Percentiles rank a stretch among this genome's conserved stretches.
Evolutionary conservation across 2,797 vertebrate genomes (phyloP).

Genomic region (Lagothrix lagotricha): DNA sequence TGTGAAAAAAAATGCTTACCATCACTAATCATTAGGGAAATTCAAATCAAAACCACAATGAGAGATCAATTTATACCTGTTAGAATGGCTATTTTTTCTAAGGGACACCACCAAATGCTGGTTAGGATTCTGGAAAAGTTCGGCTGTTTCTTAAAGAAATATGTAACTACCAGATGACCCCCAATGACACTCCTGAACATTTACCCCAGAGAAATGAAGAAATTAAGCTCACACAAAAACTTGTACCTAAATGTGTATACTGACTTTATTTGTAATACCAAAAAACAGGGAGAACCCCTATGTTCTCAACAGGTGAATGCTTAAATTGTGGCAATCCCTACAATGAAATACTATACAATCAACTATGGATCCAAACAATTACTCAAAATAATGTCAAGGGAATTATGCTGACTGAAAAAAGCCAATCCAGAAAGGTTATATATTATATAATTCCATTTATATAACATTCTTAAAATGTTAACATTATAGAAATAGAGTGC

Average conservation of each 20-base stretch:
- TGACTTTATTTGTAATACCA: neutral
- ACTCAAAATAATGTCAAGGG: neutral
- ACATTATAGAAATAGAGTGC: conserved; percentile 1
- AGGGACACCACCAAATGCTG: neutral
- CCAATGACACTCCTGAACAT: neutral
- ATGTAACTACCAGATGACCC: neutral
- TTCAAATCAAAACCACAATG: conserved; percentile 10
- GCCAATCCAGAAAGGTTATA: neutral
- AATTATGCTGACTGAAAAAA: conserved; percentile 37
- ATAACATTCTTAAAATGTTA: neutral
- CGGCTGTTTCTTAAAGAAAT: conserved; percentile 16
- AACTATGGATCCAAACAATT: neutral
- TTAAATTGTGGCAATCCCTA: neutral
- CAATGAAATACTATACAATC: neutral
- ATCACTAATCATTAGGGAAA: neutral
- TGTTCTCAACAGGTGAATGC: neutral
- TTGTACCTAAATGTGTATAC: neutral
- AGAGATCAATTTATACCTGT: neutral
- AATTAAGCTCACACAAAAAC: neutral
- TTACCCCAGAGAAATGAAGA: conserved; percentile 9
- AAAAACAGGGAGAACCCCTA: neutral
- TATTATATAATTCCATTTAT: neutral
- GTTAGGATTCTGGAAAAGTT: neutral
- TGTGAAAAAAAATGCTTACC: neutral
- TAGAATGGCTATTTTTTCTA: neutral